A percentile compares a stretch with the other conserved stretches of the same genome.
These are phyloP conservation scores for Hirundo rustica DNA, from an alignment of 2,797 vertebrate species.

Conservation along the genomic window DNA sequence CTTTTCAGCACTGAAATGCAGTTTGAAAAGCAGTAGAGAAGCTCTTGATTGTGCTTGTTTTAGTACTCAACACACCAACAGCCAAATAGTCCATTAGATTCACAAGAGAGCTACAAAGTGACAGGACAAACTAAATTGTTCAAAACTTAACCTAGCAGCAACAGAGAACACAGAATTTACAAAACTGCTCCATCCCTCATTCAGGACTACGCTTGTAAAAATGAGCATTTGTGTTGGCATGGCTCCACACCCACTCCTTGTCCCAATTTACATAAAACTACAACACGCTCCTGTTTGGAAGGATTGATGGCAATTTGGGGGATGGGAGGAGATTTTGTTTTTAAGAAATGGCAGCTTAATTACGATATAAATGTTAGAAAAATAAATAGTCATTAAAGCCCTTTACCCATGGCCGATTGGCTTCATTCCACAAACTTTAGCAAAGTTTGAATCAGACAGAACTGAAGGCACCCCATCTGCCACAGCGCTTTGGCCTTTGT, in stretches of 20 bases:
- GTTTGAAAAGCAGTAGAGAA: conserved; percentile 8
- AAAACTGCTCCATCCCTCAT: not conserved
- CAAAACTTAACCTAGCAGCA: not conserved
- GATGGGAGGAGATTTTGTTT: not conserved
- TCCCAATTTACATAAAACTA: conserved; percentile 22
- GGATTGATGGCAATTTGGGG: not conserved
- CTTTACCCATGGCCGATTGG: not conserved
- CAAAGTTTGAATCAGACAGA: not conserved
- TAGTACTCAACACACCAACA: not conserved
- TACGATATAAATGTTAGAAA: conserved; percentile 41
- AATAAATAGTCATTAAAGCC: conserved; percentile 37
- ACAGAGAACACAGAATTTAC: not conserved
- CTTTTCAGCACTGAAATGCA: not conserved
- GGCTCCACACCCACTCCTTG: not conserved
- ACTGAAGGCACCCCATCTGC: not conserved
- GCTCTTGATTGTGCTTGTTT: conserved; percentile 10
- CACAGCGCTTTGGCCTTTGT: fast-evolving
- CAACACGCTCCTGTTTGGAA: not conserved
- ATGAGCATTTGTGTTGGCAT: conserved; percentile 15
- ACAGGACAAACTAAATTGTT: not conserved
- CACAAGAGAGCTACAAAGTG: not conserved
- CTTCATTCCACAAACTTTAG: conserved; percentile 2
- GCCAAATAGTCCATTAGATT: not conserved
- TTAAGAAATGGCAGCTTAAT: conserved; percentile 31
- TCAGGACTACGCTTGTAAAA: conserved; percentile 2